Base-by-base conservation (phyloP, 2,888 invertebrate species). In the Xylota sylvarum region DNA sequence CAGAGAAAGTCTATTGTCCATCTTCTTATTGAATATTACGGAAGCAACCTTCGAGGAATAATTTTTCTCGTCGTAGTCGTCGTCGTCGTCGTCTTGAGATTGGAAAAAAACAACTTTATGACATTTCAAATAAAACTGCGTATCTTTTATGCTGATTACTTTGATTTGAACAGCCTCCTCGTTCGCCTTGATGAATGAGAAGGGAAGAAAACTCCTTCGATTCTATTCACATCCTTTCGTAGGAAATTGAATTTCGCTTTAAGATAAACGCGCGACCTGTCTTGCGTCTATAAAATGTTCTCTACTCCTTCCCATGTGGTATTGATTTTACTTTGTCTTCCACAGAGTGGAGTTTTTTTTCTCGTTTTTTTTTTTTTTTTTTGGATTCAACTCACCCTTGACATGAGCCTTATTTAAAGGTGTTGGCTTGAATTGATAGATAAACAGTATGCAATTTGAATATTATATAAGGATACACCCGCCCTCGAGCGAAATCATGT, bases 371-470 rank as follows among this genome's bases (percentile, higher is more conserved):
- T n/a, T n/a, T n/a, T n/a, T n/a, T n/a, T n/a, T n/a, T n/a, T n/a
- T 19, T 46, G 46, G 46, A 69, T 72, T 17, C 43, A 65, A 48
- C 65, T 80, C 80, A 80, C 74, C 76, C 84, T 60, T 74, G 67
- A 60, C 55, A 69, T 65, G 70, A 48, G 40, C 32, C 64, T 64
- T 77, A 81, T 80, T 85, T 76, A 81, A 86, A 86, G 85, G 85
- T 86, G 85, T 86, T 80, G 80, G 55, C 85, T 76, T 67, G 60
- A 81, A 86, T 81, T 86, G 81, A 81, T 76, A 77, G 85, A 81
- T 77, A 86, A 86, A 86, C 81, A 81, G 67, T 86, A 86, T 86
- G 85, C 85, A 81, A 86, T 86, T 86, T 86, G 81, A 86, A 86
- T 86, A 77, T 81, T 77, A 56, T 77, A 81, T 62, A 60, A 67